These are phyloP conservation scores for Aplysia californica DNA, from an alignment of 1,140 invertebrate species.

Conservation along the genomic window DNA sequence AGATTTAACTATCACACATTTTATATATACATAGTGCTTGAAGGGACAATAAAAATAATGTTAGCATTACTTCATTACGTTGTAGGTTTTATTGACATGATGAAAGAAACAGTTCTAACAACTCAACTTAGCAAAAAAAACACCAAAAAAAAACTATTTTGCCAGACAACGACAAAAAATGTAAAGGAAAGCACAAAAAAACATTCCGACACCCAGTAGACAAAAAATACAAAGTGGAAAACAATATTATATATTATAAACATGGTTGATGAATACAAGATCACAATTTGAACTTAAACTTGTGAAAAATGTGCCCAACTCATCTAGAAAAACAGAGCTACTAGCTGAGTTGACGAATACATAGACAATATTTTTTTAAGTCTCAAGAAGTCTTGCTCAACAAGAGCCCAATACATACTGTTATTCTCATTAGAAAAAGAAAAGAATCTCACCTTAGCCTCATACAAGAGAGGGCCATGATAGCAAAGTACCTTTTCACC, in stretches of 20 bases:
- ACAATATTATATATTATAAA: background rate
- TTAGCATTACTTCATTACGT: background rate
- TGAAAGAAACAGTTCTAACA: background rate
- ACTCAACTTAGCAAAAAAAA: background rate
- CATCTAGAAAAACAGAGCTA: background rate
- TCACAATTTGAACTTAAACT: background rate
- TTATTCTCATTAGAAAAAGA: background rate
- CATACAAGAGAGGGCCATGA: conserved; percentile 93
- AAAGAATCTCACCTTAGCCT: conserved; percentile 78
- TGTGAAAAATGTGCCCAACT: background rate
- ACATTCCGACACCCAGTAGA: background rate
- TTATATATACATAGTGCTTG: background rate
- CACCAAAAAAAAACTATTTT: too few relatives aligned
- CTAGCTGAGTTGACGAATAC: background rate
- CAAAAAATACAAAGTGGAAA: background rate
- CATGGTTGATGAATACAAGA: background rate
- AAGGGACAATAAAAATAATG: background rate
- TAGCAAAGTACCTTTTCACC: conserved; percentile 97
- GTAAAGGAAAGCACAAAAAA: background rate
- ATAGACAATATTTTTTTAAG: background rate
- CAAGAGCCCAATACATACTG: too few relatives aligned
- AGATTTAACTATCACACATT: background rate
- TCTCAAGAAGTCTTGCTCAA: background rate
- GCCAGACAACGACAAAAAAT: background rate
- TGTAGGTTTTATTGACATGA: background rate